phyloP scores from a whole-genome alignment of 2,888 invertebrate genomes.

The Phoenoteleia sp. region DNA sequence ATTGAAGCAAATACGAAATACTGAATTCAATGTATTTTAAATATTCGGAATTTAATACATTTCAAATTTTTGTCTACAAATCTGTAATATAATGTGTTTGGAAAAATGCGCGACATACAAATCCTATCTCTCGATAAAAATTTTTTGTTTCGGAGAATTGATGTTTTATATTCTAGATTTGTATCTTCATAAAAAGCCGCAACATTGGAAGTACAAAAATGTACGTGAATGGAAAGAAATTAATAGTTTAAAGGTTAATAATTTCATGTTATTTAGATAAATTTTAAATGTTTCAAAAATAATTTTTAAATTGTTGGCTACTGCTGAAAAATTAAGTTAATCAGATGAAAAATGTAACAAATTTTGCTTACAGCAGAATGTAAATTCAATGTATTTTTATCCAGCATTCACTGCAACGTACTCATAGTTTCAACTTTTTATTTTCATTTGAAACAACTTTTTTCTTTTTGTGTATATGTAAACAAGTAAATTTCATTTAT shows the following conservation, averaged over 20 bases:
- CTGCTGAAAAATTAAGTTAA: neutral
- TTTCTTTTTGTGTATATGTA: neutral
- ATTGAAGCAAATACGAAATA: too few relatives aligned
- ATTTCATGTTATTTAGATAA: neutral
- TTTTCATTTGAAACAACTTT: conserved; percentile 4
- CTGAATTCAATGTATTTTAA: too few relatives aligned
- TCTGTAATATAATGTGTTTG: neutral
- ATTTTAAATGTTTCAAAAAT: neutral
- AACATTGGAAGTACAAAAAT: neutral
- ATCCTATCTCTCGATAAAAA: neutral
- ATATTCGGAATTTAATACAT: too few relatives aligned
- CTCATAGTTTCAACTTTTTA: conserved; percentile 2
- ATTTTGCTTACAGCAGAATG: neutral
- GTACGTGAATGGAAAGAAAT: neutral
- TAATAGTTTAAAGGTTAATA: neutral
- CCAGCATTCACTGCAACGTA: neutral
- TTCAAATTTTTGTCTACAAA: neutral
- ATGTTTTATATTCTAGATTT: conserved; percentile 22
- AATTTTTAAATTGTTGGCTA: neutral
- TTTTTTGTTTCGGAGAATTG: conserved; percentile 7
- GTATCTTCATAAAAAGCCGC: neutral
- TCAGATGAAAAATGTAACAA: neutral
- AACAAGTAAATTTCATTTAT: neutral
- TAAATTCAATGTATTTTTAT: conserved; percentile 11
- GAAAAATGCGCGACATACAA: neutral